Conservation (phyloP, 2,888 invertebrate species). For the Ryuthela nishihirai region DNA sequence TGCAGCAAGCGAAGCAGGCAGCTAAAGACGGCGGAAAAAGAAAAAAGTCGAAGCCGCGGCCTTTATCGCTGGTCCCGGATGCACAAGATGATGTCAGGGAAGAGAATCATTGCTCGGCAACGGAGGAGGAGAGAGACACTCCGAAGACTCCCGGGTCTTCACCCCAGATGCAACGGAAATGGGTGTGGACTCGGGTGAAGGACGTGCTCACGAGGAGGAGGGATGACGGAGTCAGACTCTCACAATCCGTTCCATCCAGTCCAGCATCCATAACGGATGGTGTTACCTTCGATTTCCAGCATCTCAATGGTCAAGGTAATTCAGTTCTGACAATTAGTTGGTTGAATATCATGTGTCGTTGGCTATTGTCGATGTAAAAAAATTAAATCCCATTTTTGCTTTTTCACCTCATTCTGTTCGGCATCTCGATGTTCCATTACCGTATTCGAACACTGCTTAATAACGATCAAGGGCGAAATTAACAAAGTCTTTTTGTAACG, state of each 20-base stretch:
- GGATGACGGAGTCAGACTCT: constrained; percentile 2
- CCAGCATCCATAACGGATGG: constrained; percentile 22
- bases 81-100: constrained; percentile 12
- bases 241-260: constrained; percentile 32
- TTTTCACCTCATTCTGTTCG: too few relatives aligned
- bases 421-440: too few relatives aligned
- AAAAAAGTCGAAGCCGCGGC: constrained; percentile 25
- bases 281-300: constrained; percentile 20
- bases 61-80: constrained; percentile 9
- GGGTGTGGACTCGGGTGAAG: constrained; percentile 71
- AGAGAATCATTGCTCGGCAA: neutral
- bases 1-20: too few relatives aligned
- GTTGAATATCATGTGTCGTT: too few relatives aligned
- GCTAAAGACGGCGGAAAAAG: too few relatives aligned
- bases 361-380: too few relatives aligned
- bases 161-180: constrained; percentile 55
- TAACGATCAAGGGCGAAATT: too few relatives aligned
- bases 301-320: too few relatives aligned
- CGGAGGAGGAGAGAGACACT: neutral
- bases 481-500: too few relatives aligned
- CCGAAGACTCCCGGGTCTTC: constrained; percentile 43
- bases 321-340: too few relatives aligned
- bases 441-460: too few relatives aligned
- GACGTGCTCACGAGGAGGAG: constrained; percentile 50
- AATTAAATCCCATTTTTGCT: too few relatives aligned